Conservation (phyloP, 1,140 invertebrate species). For the Tenebrio molitor region DNA sequence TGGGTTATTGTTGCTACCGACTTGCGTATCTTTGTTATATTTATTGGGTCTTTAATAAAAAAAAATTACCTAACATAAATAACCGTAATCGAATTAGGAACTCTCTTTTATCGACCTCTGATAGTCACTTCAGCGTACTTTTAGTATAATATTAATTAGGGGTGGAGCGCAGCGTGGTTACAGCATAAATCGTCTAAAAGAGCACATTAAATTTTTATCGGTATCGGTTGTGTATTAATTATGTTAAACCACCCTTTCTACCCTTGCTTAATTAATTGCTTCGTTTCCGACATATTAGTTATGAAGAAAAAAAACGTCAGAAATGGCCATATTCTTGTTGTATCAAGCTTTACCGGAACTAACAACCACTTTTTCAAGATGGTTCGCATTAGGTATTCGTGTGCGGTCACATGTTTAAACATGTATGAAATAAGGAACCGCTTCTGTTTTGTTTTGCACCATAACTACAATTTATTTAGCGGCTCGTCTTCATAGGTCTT, state of each 20-base stretch:
- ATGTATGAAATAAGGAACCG: not conserved
- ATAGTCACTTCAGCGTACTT: too few relatives aligned
- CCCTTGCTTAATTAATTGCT: not conserved
- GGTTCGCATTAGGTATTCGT: not conserved
- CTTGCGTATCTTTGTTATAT: too few relatives aligned
- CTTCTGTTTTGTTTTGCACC: not conserved
- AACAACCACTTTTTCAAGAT: not conserved
- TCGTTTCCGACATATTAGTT: not conserved
- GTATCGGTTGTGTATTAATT: not conserved
- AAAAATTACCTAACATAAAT: too few relatives aligned
- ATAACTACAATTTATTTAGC: not conserved
- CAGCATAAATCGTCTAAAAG: not conserved
- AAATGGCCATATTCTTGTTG: too few relatives aligned
- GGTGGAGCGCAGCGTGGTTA: not conserved
- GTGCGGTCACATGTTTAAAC: constrained; percentile 2
- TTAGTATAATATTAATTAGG: not conserved
- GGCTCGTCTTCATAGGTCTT: not conserved
- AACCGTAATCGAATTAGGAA: too few relatives aligned
- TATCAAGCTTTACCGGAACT: too few relatives aligned
- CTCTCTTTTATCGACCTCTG: too few relatives aligned
- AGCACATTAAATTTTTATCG: constrained; percentile 2
- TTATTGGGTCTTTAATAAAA: too few relatives aligned
- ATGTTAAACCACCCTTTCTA: not conserved
- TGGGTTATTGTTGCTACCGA: too few relatives aligned
- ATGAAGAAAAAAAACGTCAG: too few relatives aligned